Percentiles rank a stretch among this genome's conserved stretches.
Conservation (phyloP, 2,113 vertebrate species). For the Percopsis transmontana region DNA sequence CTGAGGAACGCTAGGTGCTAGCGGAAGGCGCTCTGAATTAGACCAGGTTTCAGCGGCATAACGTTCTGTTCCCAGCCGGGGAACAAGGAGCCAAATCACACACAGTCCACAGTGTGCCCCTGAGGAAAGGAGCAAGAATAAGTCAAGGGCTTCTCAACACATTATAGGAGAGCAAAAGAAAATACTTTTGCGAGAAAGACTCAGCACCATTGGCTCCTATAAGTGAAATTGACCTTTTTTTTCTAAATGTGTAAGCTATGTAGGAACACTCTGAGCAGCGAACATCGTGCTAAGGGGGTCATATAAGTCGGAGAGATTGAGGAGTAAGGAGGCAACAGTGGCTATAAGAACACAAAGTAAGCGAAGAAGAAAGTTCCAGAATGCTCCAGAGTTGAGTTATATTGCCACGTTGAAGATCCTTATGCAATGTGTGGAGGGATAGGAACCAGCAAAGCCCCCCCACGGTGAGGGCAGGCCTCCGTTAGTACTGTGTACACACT, state of each 20-base stretch:
- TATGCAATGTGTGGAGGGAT: not conserved
- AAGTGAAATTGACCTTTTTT: no score
- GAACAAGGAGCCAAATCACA: constrained; percentile 43
- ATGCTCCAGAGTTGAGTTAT: constrained; percentile 4
- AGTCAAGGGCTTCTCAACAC: constrained; percentile 45
- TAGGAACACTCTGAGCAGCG: no score
- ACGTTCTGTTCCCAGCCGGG: constrained; percentile 60
- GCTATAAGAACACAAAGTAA: constrained; percentile 11
- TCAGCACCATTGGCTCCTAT: no score
- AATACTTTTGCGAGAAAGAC: no score
- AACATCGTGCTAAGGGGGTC: no score
- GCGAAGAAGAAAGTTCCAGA: constrained; percentile 1
- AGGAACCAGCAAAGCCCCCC: not conserved
- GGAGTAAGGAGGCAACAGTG: not conserved
- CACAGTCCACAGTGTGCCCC: constrained; percentile 24
- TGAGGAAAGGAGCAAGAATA: not conserved
- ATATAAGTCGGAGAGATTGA: no score
- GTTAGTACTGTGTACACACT: constrained; percentile 13
- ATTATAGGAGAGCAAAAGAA: constrained; percentile 40
- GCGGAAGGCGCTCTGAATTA: constrained; percentile 49
- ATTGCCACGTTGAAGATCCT: not conserved
- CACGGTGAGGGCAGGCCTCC: constrained; percentile 10
- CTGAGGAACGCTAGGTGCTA: constrained; percentile 44
- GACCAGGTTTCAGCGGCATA: constrained; percentile 45
- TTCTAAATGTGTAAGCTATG: no score